Evolutionary conservation across 2,888 invertebrate species (phyloP).

Genomic region (Caenorhabditis imperialis): DNA sequence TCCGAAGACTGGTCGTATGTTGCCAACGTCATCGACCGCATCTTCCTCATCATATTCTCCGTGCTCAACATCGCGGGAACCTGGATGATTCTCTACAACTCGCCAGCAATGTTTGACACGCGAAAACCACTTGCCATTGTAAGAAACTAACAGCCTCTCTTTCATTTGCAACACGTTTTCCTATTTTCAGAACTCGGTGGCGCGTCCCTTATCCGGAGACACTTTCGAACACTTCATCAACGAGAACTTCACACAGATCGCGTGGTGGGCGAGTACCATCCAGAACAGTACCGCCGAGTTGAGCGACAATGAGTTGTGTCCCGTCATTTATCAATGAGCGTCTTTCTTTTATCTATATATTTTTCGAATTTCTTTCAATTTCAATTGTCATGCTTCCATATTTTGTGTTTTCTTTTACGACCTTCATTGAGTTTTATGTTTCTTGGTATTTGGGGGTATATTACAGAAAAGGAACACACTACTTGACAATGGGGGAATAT

Average conservation of each 20-base stretch:
- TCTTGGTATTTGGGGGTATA: too few species aligned
- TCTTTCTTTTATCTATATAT: constrained; percentile 28
- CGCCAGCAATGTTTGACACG: constrained; percentile 71
- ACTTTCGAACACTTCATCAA: constrained; percentile 64
- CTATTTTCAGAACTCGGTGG: constrained; percentile 44
- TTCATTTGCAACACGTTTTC: constrained; percentile 1
- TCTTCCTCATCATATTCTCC: constrained; percentile 75
- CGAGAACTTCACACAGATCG: constrained; percentile 64
- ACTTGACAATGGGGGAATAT: too few species aligned
- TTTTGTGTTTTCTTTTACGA: too few species aligned
- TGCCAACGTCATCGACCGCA: constrained; percentile 76
- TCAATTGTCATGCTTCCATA: too few species aligned
- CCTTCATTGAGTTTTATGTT: too few species aligned
- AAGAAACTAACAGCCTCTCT: not conserved
- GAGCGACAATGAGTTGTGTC: constrained; percentile 32
- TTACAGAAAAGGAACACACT: too few species aligned
- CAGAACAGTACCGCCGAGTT: constrained; percentile 43
- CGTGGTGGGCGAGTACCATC: constrained; percentile 62
- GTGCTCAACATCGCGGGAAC: constrained; percentile 71
- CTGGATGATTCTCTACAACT: constrained; percentile 69
- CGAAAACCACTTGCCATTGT: constrained; percentile 67
- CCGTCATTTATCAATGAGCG: constrained; percentile 24
- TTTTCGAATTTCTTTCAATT: too few species aligned
- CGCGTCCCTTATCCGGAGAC: constrained; percentile 62
- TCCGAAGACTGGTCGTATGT: constrained; percentile 78